A percentile compares a stretch with the other conserved stretches of the same genome.
phyloP scores from a whole-genome alignment of 92 coral and sea anemone genomes.

The Parazoanthus atlanticus region DNA sequence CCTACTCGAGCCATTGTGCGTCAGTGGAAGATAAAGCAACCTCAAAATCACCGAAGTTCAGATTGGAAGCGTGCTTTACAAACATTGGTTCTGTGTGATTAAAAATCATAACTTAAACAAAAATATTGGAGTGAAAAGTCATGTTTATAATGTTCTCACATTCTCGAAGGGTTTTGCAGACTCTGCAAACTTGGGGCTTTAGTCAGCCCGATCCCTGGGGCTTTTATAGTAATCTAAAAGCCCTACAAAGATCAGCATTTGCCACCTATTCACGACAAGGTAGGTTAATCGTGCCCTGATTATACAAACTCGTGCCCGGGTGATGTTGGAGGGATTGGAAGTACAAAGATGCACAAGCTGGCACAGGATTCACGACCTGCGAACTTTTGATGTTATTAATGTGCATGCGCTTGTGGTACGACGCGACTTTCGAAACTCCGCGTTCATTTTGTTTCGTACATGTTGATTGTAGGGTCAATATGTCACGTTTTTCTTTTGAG shows the following conservation, averaged over 20 bases:
- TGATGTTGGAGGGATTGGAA: background rate
- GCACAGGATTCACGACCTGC: background rate
- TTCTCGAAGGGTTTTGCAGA: constrained; percentile 7
- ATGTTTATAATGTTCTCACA: constrained; percentile 1
- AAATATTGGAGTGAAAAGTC: constrained; percentile 8
- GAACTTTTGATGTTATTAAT: background rate
- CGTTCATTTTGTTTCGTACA: background rate
- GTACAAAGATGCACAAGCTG: background rate
- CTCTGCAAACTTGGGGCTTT: constrained; percentile 1
- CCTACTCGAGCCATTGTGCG: background rate
- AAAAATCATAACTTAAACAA: constrained; percentile 4
- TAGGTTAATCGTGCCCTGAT: background rate
- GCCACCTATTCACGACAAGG: constrained; percentile 22
- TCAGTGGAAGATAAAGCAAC: background rate
- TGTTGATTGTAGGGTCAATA: background rate
- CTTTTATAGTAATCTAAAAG: background rate
- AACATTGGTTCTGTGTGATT: constrained; percentile 21
- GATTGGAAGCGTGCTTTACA: background rate
- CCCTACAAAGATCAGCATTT: background rate
- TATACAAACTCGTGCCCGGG: background rate
- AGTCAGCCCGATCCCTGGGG: background rate
- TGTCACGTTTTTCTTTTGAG: background rate
- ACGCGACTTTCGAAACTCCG: background rate
- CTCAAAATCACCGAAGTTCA: background rate
- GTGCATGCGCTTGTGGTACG: background rate